Conservation (phyloP, 2,888 invertebrate species). For the Oscheius sp. region DNA sequence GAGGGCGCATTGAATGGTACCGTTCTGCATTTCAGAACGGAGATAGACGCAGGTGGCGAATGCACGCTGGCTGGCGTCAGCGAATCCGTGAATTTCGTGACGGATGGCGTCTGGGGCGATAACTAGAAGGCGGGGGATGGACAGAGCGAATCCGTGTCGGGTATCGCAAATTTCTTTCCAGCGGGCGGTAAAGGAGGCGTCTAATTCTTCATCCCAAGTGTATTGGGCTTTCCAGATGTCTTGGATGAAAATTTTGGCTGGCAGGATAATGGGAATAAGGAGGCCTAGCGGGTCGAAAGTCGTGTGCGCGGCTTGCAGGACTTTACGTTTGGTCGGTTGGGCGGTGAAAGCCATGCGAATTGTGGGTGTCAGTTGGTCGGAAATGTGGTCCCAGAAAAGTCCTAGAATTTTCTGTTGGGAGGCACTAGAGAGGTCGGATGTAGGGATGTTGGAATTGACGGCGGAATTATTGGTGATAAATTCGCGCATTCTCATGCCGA, state of each 20-base stretch:
- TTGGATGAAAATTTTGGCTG: background rate
- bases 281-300: slow-evolving; percentile 12
- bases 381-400: background rate
- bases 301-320: background rate
- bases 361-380: background rate
- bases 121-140: slow-evolving; percentile 3
- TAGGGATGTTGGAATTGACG: background rate
- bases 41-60: slow-evolving; percentile 13
- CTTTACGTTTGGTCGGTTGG: background rate
- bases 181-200: background rate
- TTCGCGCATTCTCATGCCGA: slow-evolving; percentile 21
- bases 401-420: background rate
- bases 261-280: background rate
- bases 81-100: slow-evolving; percentile 3
- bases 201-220: slow-evolving; percentile 1
- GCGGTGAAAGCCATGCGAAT: background rate
- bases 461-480: background rate
- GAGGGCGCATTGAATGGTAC: background rate
- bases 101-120: background rate
- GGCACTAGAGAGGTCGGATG: background rate
- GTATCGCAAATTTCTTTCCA: slow-evolving; percentile 11
- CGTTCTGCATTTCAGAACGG: background rate
- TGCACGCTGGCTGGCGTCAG: background rate
- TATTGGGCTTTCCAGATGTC: background rate
- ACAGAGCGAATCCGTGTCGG: background rate